Percentiles rank a stretch among this genome's conserved stretches.
Conservation (phyloP, 2,113 vertebrate species). For the Bubalus kerabau region DNA sequence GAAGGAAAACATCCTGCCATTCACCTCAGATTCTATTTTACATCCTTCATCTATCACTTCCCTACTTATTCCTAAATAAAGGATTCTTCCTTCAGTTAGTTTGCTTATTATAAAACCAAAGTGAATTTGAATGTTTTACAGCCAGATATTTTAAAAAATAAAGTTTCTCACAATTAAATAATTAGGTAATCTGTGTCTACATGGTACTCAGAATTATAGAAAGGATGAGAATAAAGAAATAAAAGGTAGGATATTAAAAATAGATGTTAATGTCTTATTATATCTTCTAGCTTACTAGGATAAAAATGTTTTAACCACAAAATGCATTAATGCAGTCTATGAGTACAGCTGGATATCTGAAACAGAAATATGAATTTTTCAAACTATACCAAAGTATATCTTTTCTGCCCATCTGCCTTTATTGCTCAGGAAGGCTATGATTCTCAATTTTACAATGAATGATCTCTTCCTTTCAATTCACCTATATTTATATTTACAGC, state of each 20-base stretch:
- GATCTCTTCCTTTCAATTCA: slow-evolving; percentile 4
- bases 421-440: not conserved
- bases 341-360: not conserved
- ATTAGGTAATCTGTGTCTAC: not conserved
- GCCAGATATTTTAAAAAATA: not conserved
- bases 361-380: not conserved
- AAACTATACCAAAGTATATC: slow-evolving; percentile 9
- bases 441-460: not conserved
- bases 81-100: slow-evolving; percentile 7
- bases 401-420: not conserved
- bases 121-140: not conserved
- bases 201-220: not conserved
- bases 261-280: not conserved
- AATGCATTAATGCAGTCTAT: not conserved
- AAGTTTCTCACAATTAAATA: not conserved
- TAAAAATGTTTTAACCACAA: slow-evolving; percentile 38
- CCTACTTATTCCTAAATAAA: not conserved
- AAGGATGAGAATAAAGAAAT: slow-evolving; percentile 4
- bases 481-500: not conserved
- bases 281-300: slow-evolving; percentile 16
- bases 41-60: not conserved
- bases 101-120: slow-evolving; percentile 7
- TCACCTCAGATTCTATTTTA: not conserved
- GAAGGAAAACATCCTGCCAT: not conserved
- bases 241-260: not conserved